phyloP scores from a whole-genome alignment of 2,113 vertebrate species.

The Muntiacus reevesi region DNA sequence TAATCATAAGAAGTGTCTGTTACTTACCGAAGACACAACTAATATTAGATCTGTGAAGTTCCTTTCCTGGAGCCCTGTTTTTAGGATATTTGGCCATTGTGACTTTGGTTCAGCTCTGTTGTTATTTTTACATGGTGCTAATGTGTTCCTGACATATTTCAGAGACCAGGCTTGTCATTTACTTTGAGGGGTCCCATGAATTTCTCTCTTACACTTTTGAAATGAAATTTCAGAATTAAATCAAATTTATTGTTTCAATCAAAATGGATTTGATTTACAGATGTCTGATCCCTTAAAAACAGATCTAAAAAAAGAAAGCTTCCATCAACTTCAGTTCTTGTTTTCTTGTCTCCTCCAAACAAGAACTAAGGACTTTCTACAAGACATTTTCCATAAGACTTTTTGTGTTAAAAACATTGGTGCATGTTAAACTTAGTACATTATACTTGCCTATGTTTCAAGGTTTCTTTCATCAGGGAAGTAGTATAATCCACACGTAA shows the following conservation, averaged over 20 bases:
- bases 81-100: constrained; percentile 61
- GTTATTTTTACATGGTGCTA: constrained; percentile 71
- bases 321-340: constrained; percentile 62
- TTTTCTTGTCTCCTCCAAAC: constrained; percentile 56
- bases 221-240: constrained; percentile 72
- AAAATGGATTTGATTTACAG: constrained; percentile 74
- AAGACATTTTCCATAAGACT: constrained; percentile 54
- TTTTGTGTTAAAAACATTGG: constrained; percentile 65
- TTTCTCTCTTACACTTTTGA: constrained; percentile 72
- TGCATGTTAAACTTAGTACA: constrained; percentile 40
- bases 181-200: constrained; percentile 66
- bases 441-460: constrained; percentile 67
- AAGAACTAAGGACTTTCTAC: constrained; percentile 54
- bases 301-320: constrained; percentile 69
- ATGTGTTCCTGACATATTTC: constrained; percentile 72
- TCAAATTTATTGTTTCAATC: constrained; percentile 75
- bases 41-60: constrained; percentile 36
- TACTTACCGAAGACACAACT: constrained; percentile 35
- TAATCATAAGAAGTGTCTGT: neutral
- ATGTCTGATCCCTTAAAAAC: constrained; percentile 70
- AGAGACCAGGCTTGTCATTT: constrained; percentile 69
- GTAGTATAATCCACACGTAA: constrained; percentile 64
- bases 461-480: constrained; percentile 71
- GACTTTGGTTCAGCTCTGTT: constrained; percentile 63
- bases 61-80: constrained; percentile 40